Base-by-base conservation (phyloP, 2,888 invertebrate species). In the Cephalotes varians region DNA sequence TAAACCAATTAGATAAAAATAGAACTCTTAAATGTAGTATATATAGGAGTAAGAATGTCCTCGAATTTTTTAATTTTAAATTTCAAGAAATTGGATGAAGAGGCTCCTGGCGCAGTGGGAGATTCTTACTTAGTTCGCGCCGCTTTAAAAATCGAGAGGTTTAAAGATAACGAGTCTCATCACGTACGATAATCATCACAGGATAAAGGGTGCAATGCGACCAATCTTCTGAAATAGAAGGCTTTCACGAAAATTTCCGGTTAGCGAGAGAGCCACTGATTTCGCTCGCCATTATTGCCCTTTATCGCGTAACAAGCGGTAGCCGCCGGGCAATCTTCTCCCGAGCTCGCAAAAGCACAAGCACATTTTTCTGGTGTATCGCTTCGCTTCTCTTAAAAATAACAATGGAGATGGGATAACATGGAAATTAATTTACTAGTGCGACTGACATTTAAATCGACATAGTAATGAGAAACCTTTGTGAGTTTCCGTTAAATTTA, bases 221-320 rank as follows among this genome's bases (percentile, higher is more conserved):
- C 12, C 51, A 25, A 79, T 65, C 77, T 49, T 80, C 62, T 64
- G 85, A 72, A 65, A 84, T 81, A 81, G 71, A 64, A 28, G 31
- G 54, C 62, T 67, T 80, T 28, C 56, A 81, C n/a, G 37, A 58
- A 69, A 67, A 65, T 67, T 84, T 81, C 79, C 82, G 79, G 82
- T 15, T 40, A 25, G n/a, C 62, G 79, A 28, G 62, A 82, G 77
- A 60, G 31, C 49, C 51, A 49, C 47, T 58, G 77, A 28, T 47
- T 82, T 77, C 60, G 64, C n/a, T 65, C 44, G 37, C 54, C 34
- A 10, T 21, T 37, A 10, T 81, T 64, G 37, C 15, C 28, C 58
- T 86, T 86, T 65, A 82, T 76, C 62, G 44, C 21, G 31, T 18
- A 10, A 21, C 12, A 51, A 67, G 12, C 25, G 40, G n/a, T 47